Percentiles rank a stretch among this genome's conserved stretches.
These are phyloP conservation scores for Bactericera cockerelli DNA, from an alignment of 1,140 invertebrate species.

Conservation along the genomic window DNA sequence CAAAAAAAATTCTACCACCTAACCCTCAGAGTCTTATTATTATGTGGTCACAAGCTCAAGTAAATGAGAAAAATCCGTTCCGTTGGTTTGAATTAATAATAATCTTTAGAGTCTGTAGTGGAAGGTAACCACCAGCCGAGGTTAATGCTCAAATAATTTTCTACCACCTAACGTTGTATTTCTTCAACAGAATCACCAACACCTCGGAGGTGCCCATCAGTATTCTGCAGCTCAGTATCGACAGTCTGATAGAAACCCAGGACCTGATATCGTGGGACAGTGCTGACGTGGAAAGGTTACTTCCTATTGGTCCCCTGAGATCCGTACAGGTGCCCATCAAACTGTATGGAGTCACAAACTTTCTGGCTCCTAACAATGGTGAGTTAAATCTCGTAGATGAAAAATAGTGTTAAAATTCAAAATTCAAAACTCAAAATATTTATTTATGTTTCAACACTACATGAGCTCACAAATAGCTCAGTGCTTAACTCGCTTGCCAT, in stretches of 20 bases:
- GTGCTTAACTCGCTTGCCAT: too few species aligned
- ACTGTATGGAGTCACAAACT: conserved; percentile 68
- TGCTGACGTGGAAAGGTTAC: conserved; percentile 52
- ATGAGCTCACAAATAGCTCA: too few species aligned
- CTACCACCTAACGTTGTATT: background rate
- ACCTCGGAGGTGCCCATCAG: background rate
- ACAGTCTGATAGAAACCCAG: conserved; percentile 2
- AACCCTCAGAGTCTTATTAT: too few species aligned
- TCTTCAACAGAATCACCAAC: background rate
- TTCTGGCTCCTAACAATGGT: conserved; percentile 37
- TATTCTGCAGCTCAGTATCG: background rate
- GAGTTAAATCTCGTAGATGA: conserved; percentile 11
- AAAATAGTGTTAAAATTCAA: conserved; percentile 5
- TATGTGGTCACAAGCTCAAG: background rate
- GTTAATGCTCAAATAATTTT: too few species aligned
- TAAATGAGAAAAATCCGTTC: background rate
- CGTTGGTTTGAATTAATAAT: too few species aligned
- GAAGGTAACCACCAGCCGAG: too few species aligned
- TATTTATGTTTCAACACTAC: too few species aligned
- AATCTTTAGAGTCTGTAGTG: too few species aligned
- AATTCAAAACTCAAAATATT: too few species aligned
- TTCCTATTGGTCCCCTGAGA: conserved; percentile 55
- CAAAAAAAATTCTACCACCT: too few species aligned
- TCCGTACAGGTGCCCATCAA: conserved; percentile 56
- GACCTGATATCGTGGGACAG: conserved; percentile 38